Evolutionary conservation across 2,888 invertebrate species (phyloP).

Genomic region (Mythimna vitellina): DNA sequence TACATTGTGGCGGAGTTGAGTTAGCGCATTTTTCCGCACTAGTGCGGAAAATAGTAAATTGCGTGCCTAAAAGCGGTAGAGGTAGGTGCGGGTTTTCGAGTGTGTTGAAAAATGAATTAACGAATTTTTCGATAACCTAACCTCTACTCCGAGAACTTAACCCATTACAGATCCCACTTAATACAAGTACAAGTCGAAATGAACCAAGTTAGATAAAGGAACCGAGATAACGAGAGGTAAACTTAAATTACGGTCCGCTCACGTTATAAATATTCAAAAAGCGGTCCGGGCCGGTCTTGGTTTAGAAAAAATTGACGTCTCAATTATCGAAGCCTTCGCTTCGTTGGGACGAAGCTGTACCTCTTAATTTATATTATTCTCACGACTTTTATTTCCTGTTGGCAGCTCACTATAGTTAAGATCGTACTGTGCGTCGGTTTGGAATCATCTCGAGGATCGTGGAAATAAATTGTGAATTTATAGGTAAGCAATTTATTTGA

Average conservation of each 20-base stretch:
- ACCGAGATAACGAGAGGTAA: constrained; percentile 85
- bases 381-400: constrained; percentile 88
- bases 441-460: constrained; percentile 48
- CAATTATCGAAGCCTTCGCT: constrained; percentile 84
- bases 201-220: constrained; percentile 80
- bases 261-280: constrained; percentile 89
- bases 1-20: too few relatives aligned
- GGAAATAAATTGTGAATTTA: constrained; percentile 33
- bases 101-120: background rate
- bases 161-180: constrained; percentile 61
- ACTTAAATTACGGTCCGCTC: constrained; percentile 86
- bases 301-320: constrained; percentile 89
- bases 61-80: too few relatives aligned
- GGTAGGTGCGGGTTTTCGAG: too few relatives aligned
- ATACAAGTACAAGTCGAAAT: constrained; percentile 63
- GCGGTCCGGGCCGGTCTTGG: constrained; percentile 68
- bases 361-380: constrained; percentile 88
- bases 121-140: constrained; percentile 19
- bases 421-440: constrained; percentile 62
- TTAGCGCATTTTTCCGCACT: too few relatives aligned
- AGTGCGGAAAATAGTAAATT: too few relatives aligned
- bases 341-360: constrained; percentile 61
- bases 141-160: constrained; percentile 21
- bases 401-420: constrained; percentile 69
- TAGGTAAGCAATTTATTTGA: constrained; percentile 14